Base-by-base conservation (phyloP, 2,888 invertebrate species). In the Pyralis farinalis region DNA sequence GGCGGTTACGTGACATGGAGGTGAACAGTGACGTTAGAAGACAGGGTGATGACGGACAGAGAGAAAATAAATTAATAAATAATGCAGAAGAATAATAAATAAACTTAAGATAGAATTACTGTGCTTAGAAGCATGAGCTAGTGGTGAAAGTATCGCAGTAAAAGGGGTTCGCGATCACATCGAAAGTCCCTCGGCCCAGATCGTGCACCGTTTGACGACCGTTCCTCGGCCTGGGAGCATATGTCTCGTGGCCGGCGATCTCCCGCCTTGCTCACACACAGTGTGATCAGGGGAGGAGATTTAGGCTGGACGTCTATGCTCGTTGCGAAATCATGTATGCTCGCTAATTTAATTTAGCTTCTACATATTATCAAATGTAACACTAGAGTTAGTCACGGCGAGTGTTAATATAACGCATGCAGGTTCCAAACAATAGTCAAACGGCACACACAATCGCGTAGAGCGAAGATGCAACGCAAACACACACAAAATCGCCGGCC, bases 401-500 rank as follows among this genome's bases (percentile, higher is more conserved):
- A 38, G 9, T 25, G 16, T 16, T 46, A 44, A 45, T 28, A 51
- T 53, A 53, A 48, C 34, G 37, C 80, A 81, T 80, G 82, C 83
- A 66, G 60, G 63, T 55, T 50, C 46, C 64, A 70, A 71, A 78
- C 84, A 67, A 63, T 63, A 69, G 79, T 77, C 76, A 74, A 77
- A 73, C 78, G 66, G 63, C 64, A 56, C 66, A 69, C 68, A 63
- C 53, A 62, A 49, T 55, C 61, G 63, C 56, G 69, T 62, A 70
- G 72, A 70, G 73, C 74, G 63, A 70, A 71, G 67, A 67, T 62
- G 77, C 74, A 71, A 69, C 79, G 63, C 77, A 72, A 77, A 80
- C 81, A 83, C 84, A 82, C 83, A 87, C 88, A 82, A 81, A 54
- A 85, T 80, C 85, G 76, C 81, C 86, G 87, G 83, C 88, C 88